These are phyloP conservation scores for Corythoichthys haematopterus DNA, from an alignment of 2,113 vertebrate species.

Conservation along the genomic window DNA sequence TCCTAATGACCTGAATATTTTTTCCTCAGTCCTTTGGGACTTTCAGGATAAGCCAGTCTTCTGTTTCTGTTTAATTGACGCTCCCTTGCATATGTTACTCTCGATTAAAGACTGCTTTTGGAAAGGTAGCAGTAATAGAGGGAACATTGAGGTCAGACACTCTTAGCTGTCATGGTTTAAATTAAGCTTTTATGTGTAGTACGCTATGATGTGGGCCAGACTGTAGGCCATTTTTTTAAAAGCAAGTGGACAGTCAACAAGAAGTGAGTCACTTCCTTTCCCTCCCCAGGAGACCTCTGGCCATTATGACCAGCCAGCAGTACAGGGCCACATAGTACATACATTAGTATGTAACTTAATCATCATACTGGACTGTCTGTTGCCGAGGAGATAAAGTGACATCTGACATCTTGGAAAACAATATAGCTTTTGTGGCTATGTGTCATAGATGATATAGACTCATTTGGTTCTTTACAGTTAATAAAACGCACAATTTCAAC, in stretches of 20 bases:
- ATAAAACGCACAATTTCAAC: too few species aligned
- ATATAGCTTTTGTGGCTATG: neutral
- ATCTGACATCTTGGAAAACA: constrained; percentile 1
- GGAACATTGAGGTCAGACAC: neutral
- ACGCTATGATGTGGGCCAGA: neutral
- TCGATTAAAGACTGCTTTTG: neutral
- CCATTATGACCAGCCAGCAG: constrained; percentile 2
- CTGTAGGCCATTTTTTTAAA: neutral
- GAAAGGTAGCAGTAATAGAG: neutral
- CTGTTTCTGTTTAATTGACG: neutral
- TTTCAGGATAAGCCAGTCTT: neutral
- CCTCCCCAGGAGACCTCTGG: neutral
- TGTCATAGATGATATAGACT: neutral
- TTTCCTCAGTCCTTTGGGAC: neutral
- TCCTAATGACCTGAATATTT: neutral
- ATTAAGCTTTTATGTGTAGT: neutral
- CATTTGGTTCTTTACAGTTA: neutral
- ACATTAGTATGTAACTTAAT: constrained; percentile 9
- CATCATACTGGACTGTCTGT: constrained; percentile 1
- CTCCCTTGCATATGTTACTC: neutral
- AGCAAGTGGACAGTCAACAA: neutral
- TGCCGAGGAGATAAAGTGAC: neutral
- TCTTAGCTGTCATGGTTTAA: neutral
- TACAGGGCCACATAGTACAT: neutral
- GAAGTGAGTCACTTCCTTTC: constrained; percentile 8